phyloP scores from a whole-genome alignment of 2,888 invertebrate species.

The Andrena haemorrhoa region DNA sequence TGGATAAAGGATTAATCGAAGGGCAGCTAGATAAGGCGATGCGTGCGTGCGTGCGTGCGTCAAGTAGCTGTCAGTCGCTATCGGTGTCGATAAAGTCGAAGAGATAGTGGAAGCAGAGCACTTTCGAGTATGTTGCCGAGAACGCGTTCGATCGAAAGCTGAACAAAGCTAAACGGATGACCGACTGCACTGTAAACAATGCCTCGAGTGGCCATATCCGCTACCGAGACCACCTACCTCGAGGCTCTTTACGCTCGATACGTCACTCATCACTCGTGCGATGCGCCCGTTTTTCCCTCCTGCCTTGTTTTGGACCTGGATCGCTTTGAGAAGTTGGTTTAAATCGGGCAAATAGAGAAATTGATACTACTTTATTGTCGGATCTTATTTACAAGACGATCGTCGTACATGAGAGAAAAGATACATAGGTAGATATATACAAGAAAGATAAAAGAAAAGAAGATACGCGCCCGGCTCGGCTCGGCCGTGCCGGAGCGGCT shows the following conservation, averaged over 20 bases:
- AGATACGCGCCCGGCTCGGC: not conserved
- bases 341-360: too few species aligned
- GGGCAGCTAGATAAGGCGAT: not conserved
- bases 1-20: not conserved
- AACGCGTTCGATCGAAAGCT: not conserved
- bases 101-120: constrained; percentile 16
- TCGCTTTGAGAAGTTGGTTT: too few species aligned
- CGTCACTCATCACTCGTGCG: not conserved
- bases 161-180: constrained; percentile 12
- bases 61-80: constrained; percentile 44
- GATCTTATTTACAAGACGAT: not conserved
- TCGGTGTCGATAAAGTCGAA: constrained; percentile 22
- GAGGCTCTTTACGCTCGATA: not conserved
- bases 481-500: not conserved
- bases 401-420: not conserved
- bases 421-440: not conserved
- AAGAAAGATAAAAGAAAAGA: not conserved
- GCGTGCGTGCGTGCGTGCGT: constrained; percentile 10
- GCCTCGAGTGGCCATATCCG: constrained; percentile 35
- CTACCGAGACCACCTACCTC: not conserved
- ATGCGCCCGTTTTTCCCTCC: not conserved
- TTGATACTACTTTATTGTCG: not conserved
- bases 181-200: constrained; percentile 35
- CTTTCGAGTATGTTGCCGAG: not conserved
- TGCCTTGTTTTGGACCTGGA: too few species aligned